These are phyloP conservation scores for Eurytemora carolleeae DNA, from an alignment of 1,140 invertebrate species.

Conservation along the genomic window DNA sequence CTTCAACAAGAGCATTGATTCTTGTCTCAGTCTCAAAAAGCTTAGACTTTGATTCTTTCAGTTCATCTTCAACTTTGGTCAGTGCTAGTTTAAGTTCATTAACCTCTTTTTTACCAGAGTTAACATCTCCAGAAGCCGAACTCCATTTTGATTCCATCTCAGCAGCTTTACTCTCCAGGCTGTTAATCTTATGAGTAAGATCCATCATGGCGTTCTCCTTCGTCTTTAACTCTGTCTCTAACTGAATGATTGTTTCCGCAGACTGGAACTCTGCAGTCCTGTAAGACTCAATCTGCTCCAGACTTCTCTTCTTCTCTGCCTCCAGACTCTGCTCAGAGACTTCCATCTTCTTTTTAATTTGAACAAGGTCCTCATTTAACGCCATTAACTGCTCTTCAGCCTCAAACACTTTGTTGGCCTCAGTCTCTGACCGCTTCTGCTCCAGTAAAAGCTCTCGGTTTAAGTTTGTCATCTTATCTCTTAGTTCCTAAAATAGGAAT, in stretches of 20 bases:
- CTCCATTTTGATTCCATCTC: not conserved
- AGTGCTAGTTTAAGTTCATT: too few relatives aligned
- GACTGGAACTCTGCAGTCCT: not conserved
- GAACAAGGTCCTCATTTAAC: not conserved
- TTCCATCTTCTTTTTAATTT: not conserved
- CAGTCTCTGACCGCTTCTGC: conserved; percentile 2
- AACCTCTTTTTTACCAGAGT: too few relatives aligned
- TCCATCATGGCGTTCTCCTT: conserved; percentile 3
- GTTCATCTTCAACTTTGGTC: too few relatives aligned
- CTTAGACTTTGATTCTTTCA: too few relatives aligned
- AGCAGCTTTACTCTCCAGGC: not conserved
- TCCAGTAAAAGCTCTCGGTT: conserved; percentile 5
- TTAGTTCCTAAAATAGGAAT: too few relatives aligned
- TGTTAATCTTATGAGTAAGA: conserved; percentile 1
- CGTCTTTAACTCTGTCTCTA: not conserved
- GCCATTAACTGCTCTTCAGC: conserved; percentile 4
- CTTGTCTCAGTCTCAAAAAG: not conserved
- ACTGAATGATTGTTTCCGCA: not conserved
- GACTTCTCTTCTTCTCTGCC: not conserved
- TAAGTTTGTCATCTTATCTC: not conserved
- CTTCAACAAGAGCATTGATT: not conserved
- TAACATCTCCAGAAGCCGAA: not conserved
- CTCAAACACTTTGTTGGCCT: conserved; percentile 5
- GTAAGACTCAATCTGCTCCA: not conserved
- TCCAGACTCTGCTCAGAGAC: not conserved